phyloP scores from a whole-genome alignment of 2,797 vertebrate genomes.

The Galago senegalensis region DNA sequence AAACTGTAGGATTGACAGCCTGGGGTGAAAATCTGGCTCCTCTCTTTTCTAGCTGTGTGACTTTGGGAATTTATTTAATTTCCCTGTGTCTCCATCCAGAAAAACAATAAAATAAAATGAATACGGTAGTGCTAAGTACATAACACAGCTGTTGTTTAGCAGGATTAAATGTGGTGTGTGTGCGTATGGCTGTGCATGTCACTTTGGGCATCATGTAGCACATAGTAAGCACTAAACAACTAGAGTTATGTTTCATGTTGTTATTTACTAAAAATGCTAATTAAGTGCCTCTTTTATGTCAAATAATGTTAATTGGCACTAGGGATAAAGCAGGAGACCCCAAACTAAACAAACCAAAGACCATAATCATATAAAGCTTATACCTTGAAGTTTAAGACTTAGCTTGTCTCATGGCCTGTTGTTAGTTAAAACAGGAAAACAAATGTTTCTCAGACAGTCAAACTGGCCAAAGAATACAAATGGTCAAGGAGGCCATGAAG shows the following conservation, averaged over 20 bases:
- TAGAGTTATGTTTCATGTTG: not conserved
- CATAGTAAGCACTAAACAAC: not conserved
- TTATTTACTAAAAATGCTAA: slow-evolving; percentile 32
- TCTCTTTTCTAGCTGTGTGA: not conserved
- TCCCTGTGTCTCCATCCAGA: not conserved
- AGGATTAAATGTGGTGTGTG: not conserved
- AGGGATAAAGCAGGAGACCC: not conserved
- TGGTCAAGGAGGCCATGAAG: not conserved
- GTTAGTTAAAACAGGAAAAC: not conserved
- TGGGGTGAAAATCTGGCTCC: not conserved
- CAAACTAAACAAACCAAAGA: not conserved
- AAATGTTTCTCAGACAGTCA: not conserved
- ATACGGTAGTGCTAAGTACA: not conserved
- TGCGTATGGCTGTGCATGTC: not conserved
- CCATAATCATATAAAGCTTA: not conserved
- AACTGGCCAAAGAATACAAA: not conserved
- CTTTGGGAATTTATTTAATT: not conserved
- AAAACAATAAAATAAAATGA: not conserved
- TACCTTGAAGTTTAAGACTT: not conserved
- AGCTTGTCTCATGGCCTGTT: not conserved
- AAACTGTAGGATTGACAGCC: not conserved
- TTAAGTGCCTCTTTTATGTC: not conserved
- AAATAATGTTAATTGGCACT: not conserved
- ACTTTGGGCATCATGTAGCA: not conserved
- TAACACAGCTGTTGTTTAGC: not conserved